A percentile compares a stretch with the other conserved stretches of the same genome.
Conservation (phyloP, 2,797 vertebrate species). For the Meda fulgida region DNA sequence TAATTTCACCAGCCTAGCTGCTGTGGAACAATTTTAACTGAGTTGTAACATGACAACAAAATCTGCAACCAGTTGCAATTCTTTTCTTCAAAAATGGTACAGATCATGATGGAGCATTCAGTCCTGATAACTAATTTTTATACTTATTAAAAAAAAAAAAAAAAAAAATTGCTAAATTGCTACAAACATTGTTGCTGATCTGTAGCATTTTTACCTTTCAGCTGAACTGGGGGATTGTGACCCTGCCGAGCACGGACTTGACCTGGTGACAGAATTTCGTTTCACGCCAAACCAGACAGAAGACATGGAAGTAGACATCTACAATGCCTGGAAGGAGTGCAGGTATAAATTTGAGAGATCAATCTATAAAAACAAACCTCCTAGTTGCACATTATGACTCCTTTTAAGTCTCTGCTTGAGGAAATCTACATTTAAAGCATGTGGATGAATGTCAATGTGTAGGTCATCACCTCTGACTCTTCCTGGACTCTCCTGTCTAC, state of each 20-base stretch:
- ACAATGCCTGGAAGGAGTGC: slow-evolving; percentile 95
- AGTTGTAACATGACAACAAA: neutral
- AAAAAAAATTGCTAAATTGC: neutral
- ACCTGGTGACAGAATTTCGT: slow-evolving; percentile 95
- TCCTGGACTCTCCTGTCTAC: slow-evolving; percentile 4
- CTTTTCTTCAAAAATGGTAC: neutral
- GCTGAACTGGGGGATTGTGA: slow-evolving; percentile 96
- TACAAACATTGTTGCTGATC: neutral
- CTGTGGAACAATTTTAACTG: neutral
- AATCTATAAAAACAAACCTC: neutral
- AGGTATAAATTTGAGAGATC: slow-evolving; percentile 76
- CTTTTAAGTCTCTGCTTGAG: slow-evolving; percentile 10
- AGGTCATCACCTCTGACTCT: slow-evolving; percentile 26
- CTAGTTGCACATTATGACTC: neutral
- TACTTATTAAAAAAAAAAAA: neutral
- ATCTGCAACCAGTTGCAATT: neutral
- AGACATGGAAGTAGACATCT: slow-evolving; percentile 89
- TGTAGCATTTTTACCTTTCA: slow-evolving; percentile 66
- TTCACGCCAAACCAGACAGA: slow-evolving; percentile 93
- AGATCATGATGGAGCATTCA: neutral
- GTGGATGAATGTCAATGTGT: slow-evolving; percentile 3
- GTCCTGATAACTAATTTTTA: neutral
- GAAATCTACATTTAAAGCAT: slow-evolving; percentile 34
- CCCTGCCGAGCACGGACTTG: slow-evolving; percentile 87
- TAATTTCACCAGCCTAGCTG: neutral